phyloP scores from a whole-genome alignment of 2,113 vertebrate species.

The Psittacara wagleri region DNA sequence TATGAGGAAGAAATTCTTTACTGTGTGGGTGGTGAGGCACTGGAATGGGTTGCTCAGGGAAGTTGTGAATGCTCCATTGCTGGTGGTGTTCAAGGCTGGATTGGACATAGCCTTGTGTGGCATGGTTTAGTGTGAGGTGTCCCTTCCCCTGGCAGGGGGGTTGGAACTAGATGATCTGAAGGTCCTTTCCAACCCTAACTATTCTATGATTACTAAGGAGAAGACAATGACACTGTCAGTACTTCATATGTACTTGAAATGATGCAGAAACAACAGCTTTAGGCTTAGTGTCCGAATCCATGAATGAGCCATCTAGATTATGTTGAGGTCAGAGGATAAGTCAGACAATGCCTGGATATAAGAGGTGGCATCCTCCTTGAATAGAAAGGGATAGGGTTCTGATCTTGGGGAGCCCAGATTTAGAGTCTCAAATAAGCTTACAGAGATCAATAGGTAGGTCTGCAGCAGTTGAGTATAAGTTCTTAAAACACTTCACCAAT shows the following conservation, averaged over 20 bases:
- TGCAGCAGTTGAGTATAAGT: background rate
- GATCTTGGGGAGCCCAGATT: fast-evolving
- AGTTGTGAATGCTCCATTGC: no score
- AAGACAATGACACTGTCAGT: background rate
- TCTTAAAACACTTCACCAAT: background rate
- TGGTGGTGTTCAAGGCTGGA: no score
- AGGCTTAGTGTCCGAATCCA: background rate
- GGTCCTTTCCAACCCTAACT: no score
- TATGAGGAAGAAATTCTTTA: no score
- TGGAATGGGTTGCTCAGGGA: no score
- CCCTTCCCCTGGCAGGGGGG: no score
- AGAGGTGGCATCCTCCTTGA: background rate
- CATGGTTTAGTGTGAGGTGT: no score
- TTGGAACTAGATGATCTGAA: no score
- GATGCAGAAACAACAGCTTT: background rate
- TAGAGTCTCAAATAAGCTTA: background rate
- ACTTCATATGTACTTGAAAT: background rate
- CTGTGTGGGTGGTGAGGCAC: no score
- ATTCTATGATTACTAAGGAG: background rate
- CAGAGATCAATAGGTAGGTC: background rate
- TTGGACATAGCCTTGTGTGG: no score
- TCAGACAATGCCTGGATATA: background rate
- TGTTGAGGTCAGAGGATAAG: background rate
- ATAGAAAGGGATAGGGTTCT: background rate
- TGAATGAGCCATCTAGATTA: background rate